These are phyloP conservation scores for Stegodyphus dumicola DNA, from an alignment of 1,140 invertebrate species.

Conservation along the genomic window DNA sequence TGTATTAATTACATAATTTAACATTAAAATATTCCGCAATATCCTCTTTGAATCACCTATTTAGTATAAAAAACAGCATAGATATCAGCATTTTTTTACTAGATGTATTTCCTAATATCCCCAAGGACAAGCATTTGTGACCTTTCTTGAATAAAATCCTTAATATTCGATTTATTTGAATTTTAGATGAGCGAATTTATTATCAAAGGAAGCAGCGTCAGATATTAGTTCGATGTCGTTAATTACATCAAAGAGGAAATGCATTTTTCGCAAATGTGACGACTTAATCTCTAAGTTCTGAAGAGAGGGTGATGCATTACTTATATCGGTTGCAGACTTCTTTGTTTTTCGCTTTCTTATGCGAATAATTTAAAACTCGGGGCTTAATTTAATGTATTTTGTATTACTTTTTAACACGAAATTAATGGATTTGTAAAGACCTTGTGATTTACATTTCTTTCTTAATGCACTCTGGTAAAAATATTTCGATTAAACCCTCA, in stretches of 20 bases:
- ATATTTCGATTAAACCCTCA: neutral
- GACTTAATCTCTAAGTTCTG: constrained; percentile 14
- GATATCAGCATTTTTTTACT: too few species aligned
- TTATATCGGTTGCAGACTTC: too few species aligned
- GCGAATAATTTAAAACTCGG: constrained; percentile 1
- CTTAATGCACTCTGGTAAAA: neutral
- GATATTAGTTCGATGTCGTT: constrained; percentile 28
- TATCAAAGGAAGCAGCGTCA: constrained; percentile 1
- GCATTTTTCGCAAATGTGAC: neutral
- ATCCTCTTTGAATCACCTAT: too few species aligned
- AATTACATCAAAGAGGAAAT: constrained; percentile 25
- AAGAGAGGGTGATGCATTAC: too few species aligned
- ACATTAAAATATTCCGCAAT: too few species aligned
- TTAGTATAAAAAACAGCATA: too few species aligned
- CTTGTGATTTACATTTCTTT: constrained; percentile 6
- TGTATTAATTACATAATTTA: too few species aligned
- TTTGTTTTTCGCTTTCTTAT: too few species aligned
- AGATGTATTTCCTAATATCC: too few species aligned
- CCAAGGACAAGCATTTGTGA: too few species aligned
- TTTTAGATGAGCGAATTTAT: constrained; percentile 39
- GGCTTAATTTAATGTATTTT: constrained; percentile 35
- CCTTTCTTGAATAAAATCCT: neutral
- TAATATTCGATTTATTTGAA: constrained; percentile 34
- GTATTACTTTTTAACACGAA: constrained; percentile 34
- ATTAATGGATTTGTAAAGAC: constrained; percentile 8